phyloP scores from a whole-genome alignment of 2,797 vertebrate genomes.

The Valencia hispanica region DNA sequence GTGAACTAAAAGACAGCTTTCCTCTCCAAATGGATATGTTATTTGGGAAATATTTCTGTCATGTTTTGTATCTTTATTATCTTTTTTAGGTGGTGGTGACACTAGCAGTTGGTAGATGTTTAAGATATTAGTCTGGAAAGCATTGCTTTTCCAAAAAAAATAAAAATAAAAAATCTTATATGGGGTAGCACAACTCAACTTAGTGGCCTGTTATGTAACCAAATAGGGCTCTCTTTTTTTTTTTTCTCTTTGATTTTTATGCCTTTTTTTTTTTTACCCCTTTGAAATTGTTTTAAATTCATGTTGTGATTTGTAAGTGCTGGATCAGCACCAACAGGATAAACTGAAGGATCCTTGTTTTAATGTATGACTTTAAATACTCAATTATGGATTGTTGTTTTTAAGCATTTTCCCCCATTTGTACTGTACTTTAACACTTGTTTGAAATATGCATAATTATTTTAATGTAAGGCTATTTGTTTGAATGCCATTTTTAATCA shows the following conservation, averaged over 20 bases:
- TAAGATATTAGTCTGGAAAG: conserved; percentile 56
- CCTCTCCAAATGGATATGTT: conserved; percentile 49
- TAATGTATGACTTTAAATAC: conserved; percentile 50
- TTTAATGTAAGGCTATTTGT: conserved; percentile 70
- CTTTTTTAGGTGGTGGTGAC: conserved; percentile 61
- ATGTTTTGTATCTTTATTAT: conserved; percentile 53
- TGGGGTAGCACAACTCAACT: conserved; percentile 73
- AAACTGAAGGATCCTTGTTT: conserved; percentile 64
- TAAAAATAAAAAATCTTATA: too few relatives aligned
- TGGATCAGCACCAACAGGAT: conserved; percentile 48
- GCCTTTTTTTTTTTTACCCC: background rate
- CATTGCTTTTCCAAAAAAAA: conserved; percentile 25
- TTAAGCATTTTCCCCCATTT: conserved; percentile 54
- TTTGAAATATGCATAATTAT: conserved; percentile 72
- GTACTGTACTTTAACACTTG: conserved; percentile 71
- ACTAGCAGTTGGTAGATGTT: conserved; percentile 65
- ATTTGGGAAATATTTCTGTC: conserved; percentile 56
- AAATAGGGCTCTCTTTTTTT: conserved; percentile 74
- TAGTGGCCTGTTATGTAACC: conserved; percentile 77
- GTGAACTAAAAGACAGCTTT: conserved; percentile 20
- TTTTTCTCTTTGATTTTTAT: conserved; percentile 47
- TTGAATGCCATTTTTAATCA: conserved; percentile 69
- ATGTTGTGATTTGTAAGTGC: conserved; percentile 61
- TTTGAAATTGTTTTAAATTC: conserved; percentile 50
- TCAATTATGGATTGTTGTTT: conserved; percentile 55